Percentiles rank a stretch among this genome's conserved stretches.
These are phyloP conservation scores for Chloroceryle amazona DNA, from an alignment of 2,797 vertebrate genomes.

Conservation along the genomic window DNA sequence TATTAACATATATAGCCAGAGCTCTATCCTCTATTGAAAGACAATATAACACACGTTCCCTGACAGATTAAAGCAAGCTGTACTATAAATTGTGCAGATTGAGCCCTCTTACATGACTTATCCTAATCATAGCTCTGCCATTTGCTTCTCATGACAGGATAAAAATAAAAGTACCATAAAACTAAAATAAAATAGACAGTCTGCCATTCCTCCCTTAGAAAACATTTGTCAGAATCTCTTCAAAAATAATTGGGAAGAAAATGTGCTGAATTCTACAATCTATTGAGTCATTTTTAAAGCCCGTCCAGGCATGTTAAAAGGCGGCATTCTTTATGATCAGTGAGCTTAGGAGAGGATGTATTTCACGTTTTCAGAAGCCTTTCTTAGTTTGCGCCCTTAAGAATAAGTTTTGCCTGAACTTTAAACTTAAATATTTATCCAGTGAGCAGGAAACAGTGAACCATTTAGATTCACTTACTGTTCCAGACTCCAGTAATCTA, in stretches of 20 bases:
- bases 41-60: slow-evolving; percentile 31
- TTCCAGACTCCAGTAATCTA: neutral
- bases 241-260: slow-evolving; percentile 81
- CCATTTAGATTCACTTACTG: neutral
- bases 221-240: slow-evolving; percentile 76
- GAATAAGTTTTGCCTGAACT: slow-evolving; percentile 33
- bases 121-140: slow-evolving; percentile 71
- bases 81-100: slow-evolving; percentile 66
- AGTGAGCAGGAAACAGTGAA: neutral
- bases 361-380: slow-evolving; percentile 40
- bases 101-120: slow-evolving; percentile 55
- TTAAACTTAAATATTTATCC: slow-evolving; percentile 67
- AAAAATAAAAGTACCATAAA: slow-evolving; percentile 78
- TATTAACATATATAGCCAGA: slow-evolving; percentile 65
- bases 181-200: slow-evolving; percentile 76
- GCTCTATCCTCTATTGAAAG: slow-evolving; percentile 50
- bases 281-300: slow-evolving; percentile 70
- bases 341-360: neutral
- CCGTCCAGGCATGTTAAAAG: slow-evolving; percentile 42
- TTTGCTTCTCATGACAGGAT: slow-evolving; percentile 73
- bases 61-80: slow-evolving; percentile 70
- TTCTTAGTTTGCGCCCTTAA: slow-evolving; percentile 8
- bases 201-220: slow-evolving; percentile 70
- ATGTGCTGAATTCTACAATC: slow-evolving; percentile 65
- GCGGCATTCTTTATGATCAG: slow-evolving; percentile 29